Conservation (phyloP, 2,797 vertebrate species). For the Sitta carolinensis region DNA sequence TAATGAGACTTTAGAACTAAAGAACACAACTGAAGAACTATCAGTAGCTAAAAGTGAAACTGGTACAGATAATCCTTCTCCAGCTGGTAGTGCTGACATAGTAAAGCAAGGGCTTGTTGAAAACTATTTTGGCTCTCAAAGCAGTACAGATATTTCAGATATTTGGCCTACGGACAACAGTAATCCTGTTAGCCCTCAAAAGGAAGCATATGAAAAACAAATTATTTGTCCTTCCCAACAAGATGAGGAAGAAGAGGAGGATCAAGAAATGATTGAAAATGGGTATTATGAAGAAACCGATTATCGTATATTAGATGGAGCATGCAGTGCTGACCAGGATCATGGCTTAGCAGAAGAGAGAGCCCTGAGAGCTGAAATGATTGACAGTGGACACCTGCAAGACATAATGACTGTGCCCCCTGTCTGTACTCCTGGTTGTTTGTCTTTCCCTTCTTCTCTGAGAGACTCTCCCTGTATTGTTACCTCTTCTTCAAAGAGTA, state of each 20-base stretch:
- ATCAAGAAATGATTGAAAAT: conserved; percentile 95
- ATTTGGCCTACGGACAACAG: conserved; percentile 82
- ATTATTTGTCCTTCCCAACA: conserved; percentile 64
- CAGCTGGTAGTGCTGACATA: conserved; percentile 87
- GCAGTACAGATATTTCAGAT: conserved; percentile 86
- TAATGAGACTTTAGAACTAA: conserved; percentile 33
- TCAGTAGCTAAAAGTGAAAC: conserved; percentile 73
- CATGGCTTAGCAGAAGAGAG: conserved; percentile 65
- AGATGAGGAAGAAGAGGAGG: conserved; percentile 78
- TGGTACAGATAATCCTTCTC: conserved; percentile 76
- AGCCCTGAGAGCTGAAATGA: conserved; percentile 68
- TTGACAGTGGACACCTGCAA: conserved; percentile 77
- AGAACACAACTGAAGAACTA: conserved; percentile 50
- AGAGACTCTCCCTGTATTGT: conserved; percentile 78
- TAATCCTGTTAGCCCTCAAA: conserved; percentile 75
- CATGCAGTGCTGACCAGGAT: conserved; percentile 74
- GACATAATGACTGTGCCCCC: conserved; percentile 76
- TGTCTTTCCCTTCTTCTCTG: conserved; percentile 76
- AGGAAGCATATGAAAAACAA: conserved; percentile 61
- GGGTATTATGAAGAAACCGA: conserved; percentile 95
- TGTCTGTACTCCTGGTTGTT: conserved; percentile 80
- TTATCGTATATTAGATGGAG: conserved; percentile 79
- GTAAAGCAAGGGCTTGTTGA: conserved; percentile 97
- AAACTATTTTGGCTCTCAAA: conserved; percentile 93
- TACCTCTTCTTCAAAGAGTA: conserved; percentile 72